A percentile compares a stretch with the other conserved stretches of the same genome.
Conservation (phyloP, 2,888 invertebrate species). For the Phyllotreta cruciferae region DNA sequence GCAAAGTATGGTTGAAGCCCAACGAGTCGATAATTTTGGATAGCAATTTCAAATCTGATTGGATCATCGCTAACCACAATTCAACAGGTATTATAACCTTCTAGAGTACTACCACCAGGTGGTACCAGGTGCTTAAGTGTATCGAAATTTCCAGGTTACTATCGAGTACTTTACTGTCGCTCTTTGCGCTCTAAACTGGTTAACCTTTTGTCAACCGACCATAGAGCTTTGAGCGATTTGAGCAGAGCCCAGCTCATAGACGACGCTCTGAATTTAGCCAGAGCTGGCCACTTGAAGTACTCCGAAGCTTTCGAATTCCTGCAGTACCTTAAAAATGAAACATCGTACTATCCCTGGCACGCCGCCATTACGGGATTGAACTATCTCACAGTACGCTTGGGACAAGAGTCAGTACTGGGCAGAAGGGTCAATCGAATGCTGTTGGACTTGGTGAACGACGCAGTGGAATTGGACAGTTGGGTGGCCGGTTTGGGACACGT, state of each 20-base stretch:
- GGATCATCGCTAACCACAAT: constrained; percentile 47
- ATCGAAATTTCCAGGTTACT: constrained; percentile 63
- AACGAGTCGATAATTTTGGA: constrained; percentile 20
- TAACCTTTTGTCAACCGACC: constrained; percentile 57
- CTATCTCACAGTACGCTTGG: constrained; percentile 44
- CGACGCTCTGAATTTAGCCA: constrained; percentile 77
- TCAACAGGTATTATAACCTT: constrained; percentile 38
- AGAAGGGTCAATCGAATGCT: constrained; percentile 6
- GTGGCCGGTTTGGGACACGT: constrained; percentile 55
- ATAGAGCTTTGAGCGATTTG: constrained; percentile 65
- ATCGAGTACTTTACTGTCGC: constrained; percentile 71
- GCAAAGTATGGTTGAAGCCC: constrained; percentile 51
- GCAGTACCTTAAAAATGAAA: constrained; percentile 72
- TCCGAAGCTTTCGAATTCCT: constrained; percentile 70
- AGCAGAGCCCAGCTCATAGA: constrained; percentile 82
- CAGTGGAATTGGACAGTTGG: constrained; percentile 5
- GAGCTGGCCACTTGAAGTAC: constrained; percentile 68
- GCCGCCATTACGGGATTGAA: constrained; percentile 65
- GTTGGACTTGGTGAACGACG: constrained; percentile 27
- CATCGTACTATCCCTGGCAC: constrained; percentile 79
- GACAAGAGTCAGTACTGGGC: constrained; percentile 26
- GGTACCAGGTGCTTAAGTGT: neutral
- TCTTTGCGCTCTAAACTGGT: constrained; percentile 65
- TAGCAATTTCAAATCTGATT: constrained; percentile 31
- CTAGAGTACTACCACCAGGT: neutral